Percentiles rank a stretch among this genome's conserved stretches.
phyloP scores from a whole-genome alignment of 2,113 vertebrate species.

The Burhinus bistriatus region DNA sequence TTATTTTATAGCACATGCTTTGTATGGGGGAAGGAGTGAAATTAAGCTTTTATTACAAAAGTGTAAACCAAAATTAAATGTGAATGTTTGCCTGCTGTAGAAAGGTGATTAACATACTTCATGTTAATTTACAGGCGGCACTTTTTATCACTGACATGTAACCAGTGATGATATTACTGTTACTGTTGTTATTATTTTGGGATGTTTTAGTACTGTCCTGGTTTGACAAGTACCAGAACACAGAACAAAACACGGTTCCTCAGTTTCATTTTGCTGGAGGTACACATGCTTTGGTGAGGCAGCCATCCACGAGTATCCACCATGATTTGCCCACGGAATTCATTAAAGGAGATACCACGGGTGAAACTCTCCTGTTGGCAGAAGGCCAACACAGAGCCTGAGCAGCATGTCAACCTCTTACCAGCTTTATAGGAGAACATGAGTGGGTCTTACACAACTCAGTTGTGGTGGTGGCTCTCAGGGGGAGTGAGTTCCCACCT shows the following conservation, averaged over 20 bases:
- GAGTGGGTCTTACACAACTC: not conserved
- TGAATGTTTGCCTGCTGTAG: not conserved
- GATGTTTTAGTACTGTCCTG: not conserved
- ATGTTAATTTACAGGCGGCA: not conserved
- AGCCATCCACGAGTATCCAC: not conserved
- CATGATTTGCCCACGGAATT: not conserved
- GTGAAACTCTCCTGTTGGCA: not conserved
- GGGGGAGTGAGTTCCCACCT: not conserved
- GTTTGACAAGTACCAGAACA: not conserved
- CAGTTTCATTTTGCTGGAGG: not conserved
- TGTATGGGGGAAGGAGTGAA: not conserved
- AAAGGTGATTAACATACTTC: not conserved
- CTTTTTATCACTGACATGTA: not conserved
- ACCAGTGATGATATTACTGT: not conserved
- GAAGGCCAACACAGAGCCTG: not conserved
- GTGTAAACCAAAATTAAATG: not conserved
- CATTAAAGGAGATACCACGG: not conserved
- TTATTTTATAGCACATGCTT: not conserved
- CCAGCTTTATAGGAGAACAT: not conserved
- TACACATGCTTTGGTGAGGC: not conserved
- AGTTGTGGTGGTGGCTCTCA: not conserved
- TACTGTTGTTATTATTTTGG: not conserved
- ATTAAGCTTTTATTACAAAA: not conserved
- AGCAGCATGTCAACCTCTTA: not conserved
- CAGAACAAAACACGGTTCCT: not conserved